Percentiles rank a stretch among this genome's conserved stretches.
These are phyloP conservation scores for Gobio occitaniae DNA, from an alignment of 2,797 vertebrate genomes.

Conservation along the genomic window DNA sequence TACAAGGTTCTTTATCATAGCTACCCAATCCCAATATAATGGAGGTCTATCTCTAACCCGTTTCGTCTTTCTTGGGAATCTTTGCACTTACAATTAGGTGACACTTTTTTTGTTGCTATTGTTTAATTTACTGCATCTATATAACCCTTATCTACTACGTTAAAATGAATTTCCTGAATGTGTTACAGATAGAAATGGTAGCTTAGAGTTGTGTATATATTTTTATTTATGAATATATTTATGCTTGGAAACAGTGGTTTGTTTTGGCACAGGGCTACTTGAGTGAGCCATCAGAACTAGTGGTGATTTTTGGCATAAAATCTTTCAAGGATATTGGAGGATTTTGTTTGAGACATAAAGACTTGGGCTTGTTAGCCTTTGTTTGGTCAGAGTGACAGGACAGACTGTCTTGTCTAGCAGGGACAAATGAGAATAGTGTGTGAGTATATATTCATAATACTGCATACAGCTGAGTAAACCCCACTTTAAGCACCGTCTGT, in stretches of 20 bases:
- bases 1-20: too few relatives aligned
- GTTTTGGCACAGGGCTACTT: neutral
- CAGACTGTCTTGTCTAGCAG: too few relatives aligned
- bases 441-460: neutral
- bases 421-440: neutral
- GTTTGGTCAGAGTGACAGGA: too few relatives aligned
- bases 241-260: neutral
- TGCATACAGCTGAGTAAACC: neutral
- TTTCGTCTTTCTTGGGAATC: too few relatives aligned
- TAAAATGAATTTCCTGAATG: neutral
- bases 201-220: neutral
- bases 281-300: neutral
- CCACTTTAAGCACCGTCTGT: conserved; percentile 1
- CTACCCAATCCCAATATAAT: too few relatives aligned
- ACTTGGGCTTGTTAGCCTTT: neutral
- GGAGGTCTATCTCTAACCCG: too few relatives aligned
- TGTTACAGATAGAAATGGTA: neutral
- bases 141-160: neutral
- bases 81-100: too few relatives aligned
- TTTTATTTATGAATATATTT: neutral
- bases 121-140: too few relatives aligned
- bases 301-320: neutral
- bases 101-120: too few relatives aligned
- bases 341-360: neutral
- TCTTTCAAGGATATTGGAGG: neutral